These are phyloP conservation scores for Epinotia bilunana DNA, from an alignment of 2,888 invertebrate species.

Conservation along the genomic window DNA sequence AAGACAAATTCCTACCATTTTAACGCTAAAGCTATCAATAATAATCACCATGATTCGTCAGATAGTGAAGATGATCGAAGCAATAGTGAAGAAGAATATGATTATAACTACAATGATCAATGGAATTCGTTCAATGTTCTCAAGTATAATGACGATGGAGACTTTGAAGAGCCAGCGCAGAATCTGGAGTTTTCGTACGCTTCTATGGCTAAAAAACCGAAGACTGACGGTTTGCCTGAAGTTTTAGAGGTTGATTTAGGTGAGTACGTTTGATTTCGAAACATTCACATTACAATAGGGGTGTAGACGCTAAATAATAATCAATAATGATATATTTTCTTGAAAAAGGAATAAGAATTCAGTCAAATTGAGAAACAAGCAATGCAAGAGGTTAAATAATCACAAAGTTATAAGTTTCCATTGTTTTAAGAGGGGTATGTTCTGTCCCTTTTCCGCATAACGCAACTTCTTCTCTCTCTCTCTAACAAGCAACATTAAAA, in stretches of 20 bases:
- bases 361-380: too few species aligned
- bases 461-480: too few species aligned
- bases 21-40: conserved; percentile 40
- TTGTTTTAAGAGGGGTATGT: too few species aligned
- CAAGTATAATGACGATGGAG: conserved; percentile 22
- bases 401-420: too few species aligned
- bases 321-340: too few species aligned
- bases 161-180: conserved; percentile 25
- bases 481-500: too few species aligned
- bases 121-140: conserved; percentile 1
- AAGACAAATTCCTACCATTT: conserved; percentile 47
- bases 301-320: too few species aligned
- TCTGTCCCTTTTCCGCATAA: too few species aligned
- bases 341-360: too few species aligned
- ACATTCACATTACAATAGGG: too few species aligned
- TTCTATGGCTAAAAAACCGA: conserved; percentile 52
- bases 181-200: conserved; percentile 53
- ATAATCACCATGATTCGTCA: not conserved
- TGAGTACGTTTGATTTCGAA: conserved; percentile 5
- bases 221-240: conserved; percentile 43
- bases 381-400: too few species aligned
- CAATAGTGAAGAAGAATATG: not conserved
- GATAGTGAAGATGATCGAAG: not conserved
- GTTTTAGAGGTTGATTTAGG: conserved; percentile 52
- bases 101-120: not conserved